A percentile compares a stretch with the other conserved stretches of the same genome.
These are phyloP conservation scores for Lucilia cuprina DNA, from an alignment of 1,140 invertebrate genomes.

Conservation along the genomic window DNA sequence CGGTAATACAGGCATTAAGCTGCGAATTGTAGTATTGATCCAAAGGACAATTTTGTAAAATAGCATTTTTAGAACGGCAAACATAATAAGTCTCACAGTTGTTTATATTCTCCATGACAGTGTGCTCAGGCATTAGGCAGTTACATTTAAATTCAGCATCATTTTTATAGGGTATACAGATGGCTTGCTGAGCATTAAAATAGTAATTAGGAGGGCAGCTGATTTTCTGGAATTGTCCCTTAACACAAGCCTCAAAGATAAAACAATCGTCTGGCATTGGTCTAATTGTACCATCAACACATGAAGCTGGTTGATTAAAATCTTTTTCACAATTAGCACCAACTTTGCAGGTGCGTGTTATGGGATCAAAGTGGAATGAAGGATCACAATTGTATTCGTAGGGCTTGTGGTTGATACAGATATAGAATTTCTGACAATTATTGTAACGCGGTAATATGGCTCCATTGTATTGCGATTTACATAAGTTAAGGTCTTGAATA, in stretches of 20 bases:
- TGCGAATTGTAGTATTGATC: conserved; percentile 44
- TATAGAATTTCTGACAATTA: conserved; percentile 48
- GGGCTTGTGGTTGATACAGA: conserved; percentile 40
- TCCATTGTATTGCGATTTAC: conserved; percentile 27
- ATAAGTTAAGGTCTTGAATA: not conserved
- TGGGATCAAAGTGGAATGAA: conserved; percentile 42
- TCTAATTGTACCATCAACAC: not conserved
- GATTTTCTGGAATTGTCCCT: conserved; percentile 12
- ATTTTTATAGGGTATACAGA: conserved; percentile 43
- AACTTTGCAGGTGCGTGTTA: not conserved
- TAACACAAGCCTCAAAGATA: conserved; percentile 5
- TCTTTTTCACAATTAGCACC: not conserved
- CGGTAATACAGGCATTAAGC: conserved; percentile 42
- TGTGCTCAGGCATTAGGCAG: conserved; percentile 47
- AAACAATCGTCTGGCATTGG: not conserved
- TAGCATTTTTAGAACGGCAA: conserved; percentile 41
- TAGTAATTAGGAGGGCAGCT: conserved; percentile 9
- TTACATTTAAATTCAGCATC: conserved; percentile 48
- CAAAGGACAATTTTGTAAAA: conserved; percentile 42
- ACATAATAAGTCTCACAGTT: conserved; percentile 52
- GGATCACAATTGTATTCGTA: conserved; percentile 45
- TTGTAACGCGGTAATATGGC: conserved; percentile 38
- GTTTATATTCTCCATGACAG: conserved; percentile 42
- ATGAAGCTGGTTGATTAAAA: not conserved
- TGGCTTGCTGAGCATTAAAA: conserved; percentile 25